A percentile compares a stretch with the other conserved stretches of the same genome.
These are phyloP conservation scores for Scolanthus callimorphus DNA, from an alignment of 92 coral and sea anemone species.

Conservation along the genomic window DNA sequence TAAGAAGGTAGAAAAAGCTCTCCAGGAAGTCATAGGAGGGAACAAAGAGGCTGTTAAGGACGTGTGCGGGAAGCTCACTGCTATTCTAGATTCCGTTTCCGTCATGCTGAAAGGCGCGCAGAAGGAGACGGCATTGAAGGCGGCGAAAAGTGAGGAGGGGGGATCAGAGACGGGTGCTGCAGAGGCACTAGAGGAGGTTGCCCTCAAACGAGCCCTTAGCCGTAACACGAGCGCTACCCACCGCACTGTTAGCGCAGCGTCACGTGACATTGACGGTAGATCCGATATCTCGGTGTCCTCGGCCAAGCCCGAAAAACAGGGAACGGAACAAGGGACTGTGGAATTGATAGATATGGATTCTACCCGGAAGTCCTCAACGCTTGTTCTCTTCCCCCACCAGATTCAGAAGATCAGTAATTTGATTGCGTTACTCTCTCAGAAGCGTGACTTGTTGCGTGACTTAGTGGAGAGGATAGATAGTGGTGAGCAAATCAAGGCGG, in stretches of 20 bases:
- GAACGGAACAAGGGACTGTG: constrained; percentile 9
- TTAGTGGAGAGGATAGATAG: constrained; percentile 32
- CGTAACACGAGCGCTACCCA: constrained; percentile 59
- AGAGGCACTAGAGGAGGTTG: constrained; percentile 35
- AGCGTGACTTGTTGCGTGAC: constrained; percentile 69
- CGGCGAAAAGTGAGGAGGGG: too few species aligned
- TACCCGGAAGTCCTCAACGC: constrained; percentile 9
- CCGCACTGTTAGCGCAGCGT: constrained; percentile 46
- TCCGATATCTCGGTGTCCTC: constrained; percentile 62
- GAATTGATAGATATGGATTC: constrained; percentile 12
- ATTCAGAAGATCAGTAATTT: constrained; percentile 81
- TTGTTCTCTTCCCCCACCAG: constrained; percentile 57
- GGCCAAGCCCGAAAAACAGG: constrained; percentile 36
- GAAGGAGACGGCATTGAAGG: too few species aligned
- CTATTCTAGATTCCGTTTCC: constrained; percentile 52
- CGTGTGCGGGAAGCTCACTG: constrained; percentile 57
- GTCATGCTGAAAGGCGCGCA: constrained; percentile 63
- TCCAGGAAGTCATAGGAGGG: constrained; percentile 47
- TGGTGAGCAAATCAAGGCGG: constrained; percentile 42
- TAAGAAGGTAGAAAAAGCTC: constrained; percentile 62
- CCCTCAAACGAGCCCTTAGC: constrained; percentile 15
- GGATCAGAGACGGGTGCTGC: not conserved
- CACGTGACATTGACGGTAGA: constrained; percentile 38
- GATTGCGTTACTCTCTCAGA: constrained; percentile 72
- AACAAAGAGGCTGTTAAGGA: constrained; percentile 50